phyloP scores from a whole-genome alignment of 2,797 vertebrate species.

The Trachurus trachurus region DNA sequence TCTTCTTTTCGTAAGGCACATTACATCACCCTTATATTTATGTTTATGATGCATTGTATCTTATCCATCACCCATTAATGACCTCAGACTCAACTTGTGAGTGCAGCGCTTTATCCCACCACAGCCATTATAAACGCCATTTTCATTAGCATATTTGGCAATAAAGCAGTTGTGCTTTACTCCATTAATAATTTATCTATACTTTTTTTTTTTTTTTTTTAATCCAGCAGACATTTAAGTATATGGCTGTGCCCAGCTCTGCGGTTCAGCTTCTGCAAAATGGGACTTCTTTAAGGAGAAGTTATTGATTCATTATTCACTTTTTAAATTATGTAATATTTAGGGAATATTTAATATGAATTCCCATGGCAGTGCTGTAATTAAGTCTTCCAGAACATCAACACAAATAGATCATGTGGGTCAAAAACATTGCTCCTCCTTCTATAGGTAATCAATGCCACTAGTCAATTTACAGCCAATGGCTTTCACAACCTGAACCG shows the following conservation, averaged over 20 bases:
- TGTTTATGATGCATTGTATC: slow-evolving; percentile 52
- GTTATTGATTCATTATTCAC: slow-evolving; percentile 68
- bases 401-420: slow-evolving; percentile 66
- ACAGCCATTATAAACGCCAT: slow-evolving; percentile 33
- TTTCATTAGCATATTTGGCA: slow-evolving; percentile 70
- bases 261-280: slow-evolving; percentile 30
- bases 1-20: slow-evolving; percentile 9
- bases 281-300: slow-evolving; percentile 33
- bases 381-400: slow-evolving; percentile 65
- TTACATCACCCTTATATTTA: slow-evolving; percentile 46
- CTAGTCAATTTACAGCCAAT: slow-evolving; percentile 75
- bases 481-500: slow-evolving; percentile 62
- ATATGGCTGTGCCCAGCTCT: slow-evolving; percentile 29
- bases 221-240: slow-evolving; percentile 41
- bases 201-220: slow-evolving; percentile 47
- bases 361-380: slow-evolving; percentile 61
- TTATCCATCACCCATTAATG: slow-evolving; percentile 53
- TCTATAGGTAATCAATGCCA: slow-evolving; percentile 74
- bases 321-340: slow-evolving; percentile 72
- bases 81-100: slow-evolving; percentile 48
- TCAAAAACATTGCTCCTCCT: slow-evolving; percentile 60
- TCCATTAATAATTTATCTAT: slow-evolving; percentile 69
- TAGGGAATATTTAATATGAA: slow-evolving; percentile 60
- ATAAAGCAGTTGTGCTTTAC: slow-evolving; percentile 66
- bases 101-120: slow-evolving; percentile 31